phyloP scores from a whole-genome alignment of 1,140 invertebrate genomes.

The Drosophila funebris region DNA sequence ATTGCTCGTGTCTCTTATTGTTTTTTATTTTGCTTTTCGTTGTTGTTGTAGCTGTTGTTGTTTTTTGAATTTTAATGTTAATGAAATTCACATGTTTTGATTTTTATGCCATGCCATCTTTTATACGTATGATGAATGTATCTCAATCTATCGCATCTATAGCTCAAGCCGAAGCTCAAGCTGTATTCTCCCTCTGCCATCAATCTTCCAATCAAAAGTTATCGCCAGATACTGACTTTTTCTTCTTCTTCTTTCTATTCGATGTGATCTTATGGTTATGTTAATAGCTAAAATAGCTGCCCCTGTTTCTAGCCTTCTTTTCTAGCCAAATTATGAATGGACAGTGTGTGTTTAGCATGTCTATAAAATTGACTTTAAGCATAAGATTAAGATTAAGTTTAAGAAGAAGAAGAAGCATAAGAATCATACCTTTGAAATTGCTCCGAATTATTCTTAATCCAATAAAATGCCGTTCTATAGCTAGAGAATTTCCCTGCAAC shows the following conservation, averaged over 20 bases:
- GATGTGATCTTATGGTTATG: constrained; percentile 38
- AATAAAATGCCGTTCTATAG: constrained; percentile 25
- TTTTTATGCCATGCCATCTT: constrained; percentile 50
- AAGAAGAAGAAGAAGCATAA: not conserved
- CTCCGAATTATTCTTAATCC: constrained; percentile 13
- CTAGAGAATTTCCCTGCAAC: not conserved
- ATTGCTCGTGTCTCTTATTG: not conserved
- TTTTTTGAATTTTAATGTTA: constrained; percentile 60
- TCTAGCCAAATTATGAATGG: constrained; percentile 32
- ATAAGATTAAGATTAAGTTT: not conserved
- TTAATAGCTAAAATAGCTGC: constrained; percentile 36
- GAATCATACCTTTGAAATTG: constrained; percentile 35
- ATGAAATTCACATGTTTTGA: constrained; percentile 73
- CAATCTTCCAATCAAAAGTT: constrained; percentile 50
- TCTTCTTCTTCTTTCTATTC: not conserved
- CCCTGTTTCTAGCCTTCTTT: constrained; percentile 7
- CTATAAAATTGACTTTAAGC: constrained; percentile 20
- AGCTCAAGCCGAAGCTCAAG: not conserved
- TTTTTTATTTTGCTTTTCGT: constrained; percentile 10
- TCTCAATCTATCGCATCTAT: constrained; percentile 34
- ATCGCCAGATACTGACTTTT: constrained; percentile 13
- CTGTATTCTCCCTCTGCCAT: constrained; percentile 16
- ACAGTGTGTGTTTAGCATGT: constrained; percentile 22
- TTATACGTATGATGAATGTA: constrained; percentile 63
- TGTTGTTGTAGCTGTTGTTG: not conserved